Conservation (phyloP, 2,888 invertebrate species). For the Cheilosia pagana region DNA sequence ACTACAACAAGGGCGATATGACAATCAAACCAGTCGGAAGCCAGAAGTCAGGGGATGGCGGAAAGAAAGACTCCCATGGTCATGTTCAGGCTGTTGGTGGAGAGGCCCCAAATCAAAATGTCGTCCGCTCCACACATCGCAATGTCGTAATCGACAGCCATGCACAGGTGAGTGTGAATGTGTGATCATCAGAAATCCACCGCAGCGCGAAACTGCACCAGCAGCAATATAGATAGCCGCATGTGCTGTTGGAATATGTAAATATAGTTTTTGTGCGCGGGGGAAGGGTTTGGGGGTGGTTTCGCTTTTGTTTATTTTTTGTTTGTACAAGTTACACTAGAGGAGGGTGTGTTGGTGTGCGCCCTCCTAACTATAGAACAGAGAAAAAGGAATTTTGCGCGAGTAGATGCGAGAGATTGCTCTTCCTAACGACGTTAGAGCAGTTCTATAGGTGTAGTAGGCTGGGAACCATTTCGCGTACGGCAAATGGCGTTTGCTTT, state of each 20-base stretch:
- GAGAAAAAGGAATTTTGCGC: conserved; percentile 23
- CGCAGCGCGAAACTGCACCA: conserved; percentile 27
- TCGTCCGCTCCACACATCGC: conserved; percentile 78
- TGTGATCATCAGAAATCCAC: conserved; percentile 12
- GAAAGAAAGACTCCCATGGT: conserved; percentile 78
- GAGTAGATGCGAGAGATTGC: conserved; percentile 40
- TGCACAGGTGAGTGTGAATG: conserved; percentile 79
- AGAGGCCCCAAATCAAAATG: conserved; percentile 73
- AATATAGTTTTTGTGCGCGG: not conserved
- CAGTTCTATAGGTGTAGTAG: conserved; percentile 23
- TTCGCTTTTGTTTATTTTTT: not conserved
- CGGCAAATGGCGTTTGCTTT: conserved; percentile 54
- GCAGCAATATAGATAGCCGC: not conserved
- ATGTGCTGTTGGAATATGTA: conserved; percentile 4
- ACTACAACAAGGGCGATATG: conserved; percentile 77
- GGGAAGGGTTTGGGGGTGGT: not conserved
- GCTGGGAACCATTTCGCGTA: conserved; percentile 54
- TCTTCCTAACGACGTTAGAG: conserved; percentile 45
- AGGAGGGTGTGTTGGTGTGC: conserved; percentile 18
- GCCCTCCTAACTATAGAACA: conserved; percentile 2
- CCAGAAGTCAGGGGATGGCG: conserved; percentile 76
- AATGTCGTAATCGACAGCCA: conserved; percentile 81
- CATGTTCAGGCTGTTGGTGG: conserved; percentile 73
- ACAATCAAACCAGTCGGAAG: conserved; percentile 82
- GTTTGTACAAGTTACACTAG: not conserved